Evolutionary conservation across 2,113 vertebrate genomes (phyloP), one percentile per base, ranked within the genome.

Genomic region (Sphyrna mokarran): DNA sequence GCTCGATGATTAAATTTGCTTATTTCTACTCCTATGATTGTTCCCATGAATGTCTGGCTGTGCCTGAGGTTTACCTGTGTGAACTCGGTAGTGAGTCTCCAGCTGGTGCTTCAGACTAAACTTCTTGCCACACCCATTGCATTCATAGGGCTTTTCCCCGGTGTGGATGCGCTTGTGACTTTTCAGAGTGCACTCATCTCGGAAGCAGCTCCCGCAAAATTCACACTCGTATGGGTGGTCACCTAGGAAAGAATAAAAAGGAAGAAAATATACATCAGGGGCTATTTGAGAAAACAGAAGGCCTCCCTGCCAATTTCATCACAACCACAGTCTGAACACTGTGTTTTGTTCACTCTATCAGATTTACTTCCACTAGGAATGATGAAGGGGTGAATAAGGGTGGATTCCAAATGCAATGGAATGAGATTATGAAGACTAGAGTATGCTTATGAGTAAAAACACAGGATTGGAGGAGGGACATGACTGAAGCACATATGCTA

Each of bases 31-130:
- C 48, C 48, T 54, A 54, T 54, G 48, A 4, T 54, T 4, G 3
- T 54, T 54, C 48, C 48, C 48, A 54, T 54, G 48, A 54, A 54
- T 2, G 48, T 54, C 48, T 54, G 48, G 37, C 9, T 43, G 22
- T 54, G 40, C 8, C 26, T 14, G 23, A 26, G 0, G 63, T 95
- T 96, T 97, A 99, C 99, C 99, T 98, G 99, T 99, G 97, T 99
- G 99, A 96, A 99, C 99, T 68, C 99, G 97, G 96, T 99, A 99
- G 98, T 99, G 99, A 95, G 99, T 99, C 98, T 99, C 99, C 98
- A 99, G 98, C 98, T 99, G 99, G 98, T 99, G 99, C 97, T 99
- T 99, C 96, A 99, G 99, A 98, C 99, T 99, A 97, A 99, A 99
- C 97, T 99, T 99, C 97, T 99, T 99, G 96, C 99, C 99, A 0